Conservation (phyloP, 2,888 invertebrate species). For the Stenodema calcarata region DNA sequence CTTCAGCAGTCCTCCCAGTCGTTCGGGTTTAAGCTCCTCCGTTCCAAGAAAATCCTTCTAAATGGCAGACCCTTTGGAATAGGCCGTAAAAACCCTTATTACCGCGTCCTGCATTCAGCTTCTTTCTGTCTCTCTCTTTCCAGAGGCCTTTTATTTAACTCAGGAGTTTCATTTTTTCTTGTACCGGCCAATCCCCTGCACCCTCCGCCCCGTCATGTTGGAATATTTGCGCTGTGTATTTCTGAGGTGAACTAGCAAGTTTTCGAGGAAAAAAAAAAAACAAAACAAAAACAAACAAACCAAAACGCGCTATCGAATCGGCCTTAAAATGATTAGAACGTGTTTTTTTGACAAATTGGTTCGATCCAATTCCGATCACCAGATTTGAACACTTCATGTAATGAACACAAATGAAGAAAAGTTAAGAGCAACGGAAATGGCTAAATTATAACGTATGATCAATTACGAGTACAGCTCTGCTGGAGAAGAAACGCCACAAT, state of each 20-base stretch:
- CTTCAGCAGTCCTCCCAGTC: not conserved
- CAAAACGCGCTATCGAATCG: too few species aligned
- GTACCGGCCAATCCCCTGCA: not conserved
- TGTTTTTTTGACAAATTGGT: too few species aligned
- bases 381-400: too few species aligned
- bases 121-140: not conserved
- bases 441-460: too few species aligned
- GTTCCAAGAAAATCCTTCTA: not conserved
- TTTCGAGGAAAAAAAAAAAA: not conserved
- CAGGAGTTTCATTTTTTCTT: slow-evolving; percentile 1
- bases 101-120: not conserved
- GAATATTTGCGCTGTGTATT: not conserved
- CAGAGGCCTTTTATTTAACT: not conserved
- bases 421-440: too few species aligned
- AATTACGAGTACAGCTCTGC: too few species aligned
- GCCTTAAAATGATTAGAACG: too few species aligned
- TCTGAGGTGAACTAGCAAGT: not conserved
- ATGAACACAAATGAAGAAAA: too few species aligned
- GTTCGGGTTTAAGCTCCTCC: not conserved
- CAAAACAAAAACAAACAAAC: not conserved
- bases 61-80: not conserved
- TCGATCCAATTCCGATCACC: too few species aligned
- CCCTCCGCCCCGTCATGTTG: not conserved
- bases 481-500: too few species aligned
- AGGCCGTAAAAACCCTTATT: slow-evolving; percentile 6